Evolutionary conservation across 2,888 invertebrate species (phyloP), one percentile per base, ranked within the genome.

Genomic region (Euphydryas editha): DNA sequence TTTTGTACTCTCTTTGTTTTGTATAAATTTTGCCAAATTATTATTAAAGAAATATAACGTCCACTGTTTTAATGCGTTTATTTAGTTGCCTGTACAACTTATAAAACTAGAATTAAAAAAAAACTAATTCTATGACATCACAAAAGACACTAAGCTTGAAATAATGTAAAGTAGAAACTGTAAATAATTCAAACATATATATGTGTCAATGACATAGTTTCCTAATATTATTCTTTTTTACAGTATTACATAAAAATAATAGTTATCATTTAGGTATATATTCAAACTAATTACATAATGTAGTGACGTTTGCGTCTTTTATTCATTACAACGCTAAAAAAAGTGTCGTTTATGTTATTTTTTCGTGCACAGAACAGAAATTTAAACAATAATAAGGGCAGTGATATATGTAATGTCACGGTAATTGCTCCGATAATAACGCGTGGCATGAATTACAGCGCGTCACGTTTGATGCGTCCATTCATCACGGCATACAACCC

Each of bases 1-100:
- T 60, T 71, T 71, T 68, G 46, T 69, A 66, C 30, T 37, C 51
- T 46, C 30, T 30, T 51, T 24, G 24, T 54, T 17, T 54, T 54
- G n/a, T 36, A 3, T 15, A 56, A 18, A n/a, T n/a, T n/a, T n/a
- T n/a, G n/a, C n/a, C n/a, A n/a, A 37, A 17, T 24, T 44, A 15
- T 44, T 44, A n/a, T 44, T 44, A 6, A n/a, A 4, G 42, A 44
- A 44, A 44, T n/a, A n/a, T n/a, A 44, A 44, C n/a, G 2, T 44
- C 1, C 0, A 30, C 11, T n/a, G 42, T n/a, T 15, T n/a, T n/a
- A n/a, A 2, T 5, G 5, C n/a, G 42, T 44, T 15, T n/a, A n/a
- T 39, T 2, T 39, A 1, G 11, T 39, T 39, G 15, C 11, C 11
- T 15, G 3, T 39, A 4, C 15, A 15, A 6, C 39, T 2, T 15